Base-by-base conservation (phyloP, 2,888 invertebrate species). In the Ophion obscuratus region DNA sequence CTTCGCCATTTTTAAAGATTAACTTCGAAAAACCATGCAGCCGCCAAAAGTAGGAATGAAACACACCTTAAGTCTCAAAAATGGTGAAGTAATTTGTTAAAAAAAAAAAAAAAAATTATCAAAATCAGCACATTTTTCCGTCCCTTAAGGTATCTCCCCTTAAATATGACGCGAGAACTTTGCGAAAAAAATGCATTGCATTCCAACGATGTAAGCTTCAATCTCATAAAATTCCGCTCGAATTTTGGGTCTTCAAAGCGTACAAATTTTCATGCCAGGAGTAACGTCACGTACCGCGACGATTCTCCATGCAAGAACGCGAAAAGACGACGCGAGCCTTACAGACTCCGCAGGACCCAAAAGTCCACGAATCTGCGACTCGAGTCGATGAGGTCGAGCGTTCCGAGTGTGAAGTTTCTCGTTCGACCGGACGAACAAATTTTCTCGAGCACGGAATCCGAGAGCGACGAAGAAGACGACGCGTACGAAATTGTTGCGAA, bases 361-460 rank as follows among this genome's bases (percentile, higher is more conserved):
- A 88, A 90, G 67, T 83, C 75, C 4, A 87, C 75, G 47, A 89
- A 90, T 74, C 80, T 88, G n/a, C 87, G 81, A 24, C 76, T 84
- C n/a, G 87, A 89, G 66, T 85, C 84, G 44, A 77, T 78, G n/a
- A 74, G 61, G 44, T 82, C 85, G 71, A 31, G 76, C 61, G 66
- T 80, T 20, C 67, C 77, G 10, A 83, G 85, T 59, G 81, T 89
- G 2, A 78, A 76, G 57, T 85, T 88, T 67, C 61, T 90, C 36
- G 74, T 90, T 3, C 79, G 83, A 59, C 88, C 88, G 24, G 84
- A 74, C 64, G 66, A 57, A 5, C 40, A 62, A 53, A 81, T 62
- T 76, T 84, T 81, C 53, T 81, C 80, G 20, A 87, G 88, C 67
- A 89, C 87, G 5, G 87, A 87, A 59, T 87, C 89, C 36, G 87